Evolutionary conservation across 1,140 invertebrate genomes (phyloP).

Genomic region (Zeugodacus cucurbitae): DNA sequence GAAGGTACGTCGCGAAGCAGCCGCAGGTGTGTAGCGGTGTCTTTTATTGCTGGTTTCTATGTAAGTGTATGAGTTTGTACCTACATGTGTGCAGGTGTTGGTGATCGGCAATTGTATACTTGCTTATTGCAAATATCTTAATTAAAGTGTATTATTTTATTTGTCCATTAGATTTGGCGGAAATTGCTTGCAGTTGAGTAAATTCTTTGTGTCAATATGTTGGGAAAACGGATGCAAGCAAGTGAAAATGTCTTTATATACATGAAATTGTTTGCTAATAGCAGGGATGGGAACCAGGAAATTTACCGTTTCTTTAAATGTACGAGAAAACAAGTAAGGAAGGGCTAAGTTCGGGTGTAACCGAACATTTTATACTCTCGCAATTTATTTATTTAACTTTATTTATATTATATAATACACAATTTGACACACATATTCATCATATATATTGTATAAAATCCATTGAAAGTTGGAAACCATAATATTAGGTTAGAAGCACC

Average conservation of each 20-base stretch:
- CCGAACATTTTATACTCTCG: no score
- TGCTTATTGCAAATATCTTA: slow-evolving; percentile 14
- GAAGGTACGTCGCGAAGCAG: background rate
- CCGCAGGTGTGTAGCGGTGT: background rate
- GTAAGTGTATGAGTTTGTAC: background rate
- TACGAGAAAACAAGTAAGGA: background rate
- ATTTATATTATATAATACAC: no score
- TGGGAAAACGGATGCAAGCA: background rate
- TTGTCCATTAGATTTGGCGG: background rate
- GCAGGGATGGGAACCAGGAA: background rate
- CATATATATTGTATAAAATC: no score
- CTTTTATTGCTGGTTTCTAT: background rate
- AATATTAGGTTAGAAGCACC: no score
- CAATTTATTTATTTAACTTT: no score
- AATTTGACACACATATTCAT: no score
- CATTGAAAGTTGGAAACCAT: no score
- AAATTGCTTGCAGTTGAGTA: background rate
- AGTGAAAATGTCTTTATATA: background rate
- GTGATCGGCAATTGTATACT: background rate
- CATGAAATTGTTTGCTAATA: background rate
- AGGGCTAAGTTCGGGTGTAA: no score
- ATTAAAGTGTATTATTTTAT: slow-evolving; percentile 32
- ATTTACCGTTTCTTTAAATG: background rate
- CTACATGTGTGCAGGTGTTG: background rate
- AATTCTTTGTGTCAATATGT: background rate